Evolutionary conservation across 2,113 vertebrate species (phyloP).

Genomic region (Scartelaos histophorus): DNA sequence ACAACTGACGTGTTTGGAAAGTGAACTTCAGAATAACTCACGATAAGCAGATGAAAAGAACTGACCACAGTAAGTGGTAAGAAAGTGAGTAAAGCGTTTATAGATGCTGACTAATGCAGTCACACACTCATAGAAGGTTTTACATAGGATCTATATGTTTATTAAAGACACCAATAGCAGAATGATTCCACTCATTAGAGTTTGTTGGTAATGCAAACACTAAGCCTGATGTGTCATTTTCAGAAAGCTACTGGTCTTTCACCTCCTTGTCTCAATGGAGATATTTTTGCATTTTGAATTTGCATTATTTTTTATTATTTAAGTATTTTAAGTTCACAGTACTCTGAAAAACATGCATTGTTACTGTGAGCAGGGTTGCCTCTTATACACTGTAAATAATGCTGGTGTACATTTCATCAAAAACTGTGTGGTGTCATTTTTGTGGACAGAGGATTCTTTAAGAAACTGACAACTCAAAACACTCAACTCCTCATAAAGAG

Average conservation of each 20-base stretch:
- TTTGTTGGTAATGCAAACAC: background rate
- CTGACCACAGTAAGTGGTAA: background rate
- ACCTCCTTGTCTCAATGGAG: too few species aligned
- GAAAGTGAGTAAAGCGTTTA: background rate
- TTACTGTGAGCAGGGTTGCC: too few species aligned
- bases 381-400: background rate
- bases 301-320: too few species aligned
- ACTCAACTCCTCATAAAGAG: background rate
- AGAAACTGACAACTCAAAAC: constrained; percentile 24
- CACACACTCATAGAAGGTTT: too few species aligned
- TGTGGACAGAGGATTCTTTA: constrained; percentile 21
- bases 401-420: background rate
- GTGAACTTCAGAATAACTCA: background rate
- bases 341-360: too few species aligned
- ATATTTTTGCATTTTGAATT: too few species aligned
- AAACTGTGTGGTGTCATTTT: background rate
- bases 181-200: background rate
- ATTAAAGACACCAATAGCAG: too few species aligned
- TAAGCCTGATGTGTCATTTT: background rate
- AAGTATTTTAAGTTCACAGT: too few species aligned
- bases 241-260: background rate
- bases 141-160: too few species aligned
- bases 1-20: constrained; percentile 7
- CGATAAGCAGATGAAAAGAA: background rate
- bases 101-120: background rate